Percentiles rank a stretch among this genome's conserved stretches.
phyloP scores from a whole-genome alignment of 2,797 vertebrate species.

The Urosaurus nigricauda region DNA sequence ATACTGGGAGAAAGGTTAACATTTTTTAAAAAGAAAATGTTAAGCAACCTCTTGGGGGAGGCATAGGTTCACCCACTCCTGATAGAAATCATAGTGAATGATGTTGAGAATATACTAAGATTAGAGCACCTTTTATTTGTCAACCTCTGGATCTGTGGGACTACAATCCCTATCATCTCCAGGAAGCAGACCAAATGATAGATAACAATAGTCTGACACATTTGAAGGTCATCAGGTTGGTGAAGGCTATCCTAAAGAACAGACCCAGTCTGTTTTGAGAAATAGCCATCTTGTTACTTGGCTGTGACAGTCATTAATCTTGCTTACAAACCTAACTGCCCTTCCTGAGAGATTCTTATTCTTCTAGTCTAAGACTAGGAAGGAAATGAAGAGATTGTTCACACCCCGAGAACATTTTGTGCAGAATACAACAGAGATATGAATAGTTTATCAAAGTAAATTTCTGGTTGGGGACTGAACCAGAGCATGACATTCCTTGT shows the following conservation, averaged over 20 bases:
- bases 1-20: no score
- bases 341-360: background rate
- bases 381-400: background rate
- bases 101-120: background rate
- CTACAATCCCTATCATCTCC: background rate
- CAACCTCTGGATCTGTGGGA: background rate
- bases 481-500: background rate
- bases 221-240: background rate
- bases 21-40: no score
- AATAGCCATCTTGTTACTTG: background rate
- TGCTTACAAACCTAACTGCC: background rate
- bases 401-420: background rate
- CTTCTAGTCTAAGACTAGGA: background rate
- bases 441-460: background rate
- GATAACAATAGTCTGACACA: background rate
- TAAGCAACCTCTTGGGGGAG: no score
- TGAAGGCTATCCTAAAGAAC: background rate
- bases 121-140: background rate
- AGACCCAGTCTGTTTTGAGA: conserved; percentile 21
- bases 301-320: background rate
- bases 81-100: background rate
- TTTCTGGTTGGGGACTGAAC: background rate
- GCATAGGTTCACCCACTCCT: background rate
- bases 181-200: background rate
- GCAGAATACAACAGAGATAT: background rate